A percentile compares a stretch with the other conserved stretches of the same genome.
phyloP scores from a whole-genome alignment of 37 sponge, comb jelly and placozoan genomes.

The Cliona cf. orientalis region DNA sequence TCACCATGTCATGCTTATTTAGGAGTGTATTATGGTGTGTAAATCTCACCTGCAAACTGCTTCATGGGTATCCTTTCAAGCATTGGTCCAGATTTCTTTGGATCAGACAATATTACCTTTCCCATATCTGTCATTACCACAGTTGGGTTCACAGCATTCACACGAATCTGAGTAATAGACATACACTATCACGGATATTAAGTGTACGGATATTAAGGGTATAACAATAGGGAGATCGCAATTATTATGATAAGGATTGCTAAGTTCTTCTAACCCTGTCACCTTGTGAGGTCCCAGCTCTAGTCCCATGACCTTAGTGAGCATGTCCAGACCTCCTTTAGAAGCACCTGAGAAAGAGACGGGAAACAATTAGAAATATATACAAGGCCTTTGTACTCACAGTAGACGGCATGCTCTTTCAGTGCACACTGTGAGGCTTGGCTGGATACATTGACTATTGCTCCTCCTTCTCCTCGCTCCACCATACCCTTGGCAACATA shows the following conservation, averaged over 20 bases:
- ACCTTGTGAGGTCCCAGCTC: slow-evolving; percentile 89
- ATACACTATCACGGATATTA: too few relatives aligned
- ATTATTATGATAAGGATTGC: too few relatives aligned
- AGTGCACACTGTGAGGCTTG: slow-evolving; percentile 83
- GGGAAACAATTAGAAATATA: too few relatives aligned
- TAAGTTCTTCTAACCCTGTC: too few relatives aligned
- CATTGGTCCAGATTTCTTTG: slow-evolving; percentile 82
- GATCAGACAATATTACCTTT: slow-evolving; percentile 89
- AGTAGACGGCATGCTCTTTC: slow-evolving; percentile 84
- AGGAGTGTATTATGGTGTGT: too few relatives aligned
- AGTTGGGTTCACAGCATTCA: slow-evolving; percentile 97
- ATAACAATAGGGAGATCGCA: too few relatives aligned
- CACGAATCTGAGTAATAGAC: slow-evolving; percentile 67
- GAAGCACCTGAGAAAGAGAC: slow-evolving; percentile 86
- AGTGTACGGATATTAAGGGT: too few relatives aligned
- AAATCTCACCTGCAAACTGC: slow-evolving; percentile 69
- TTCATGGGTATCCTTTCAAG: slow-evolving; percentile 84
- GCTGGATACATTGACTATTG: slow-evolving; percentile 96
- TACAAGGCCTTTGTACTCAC: too few relatives aligned
- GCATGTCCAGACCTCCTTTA: slow-evolving; percentile 93
- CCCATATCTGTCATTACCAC: slow-evolving; percentile 97
- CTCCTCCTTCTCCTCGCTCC: slow-evolving; percentile 75
- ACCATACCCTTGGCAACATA: slow-evolving; percentile 90
- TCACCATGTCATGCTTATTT: too few relatives aligned
- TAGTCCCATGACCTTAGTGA: slow-evolving; percentile 90